Conservation (phyloP, 1,140 invertebrate genomes). For the Laupala kohalensis region DNA sequence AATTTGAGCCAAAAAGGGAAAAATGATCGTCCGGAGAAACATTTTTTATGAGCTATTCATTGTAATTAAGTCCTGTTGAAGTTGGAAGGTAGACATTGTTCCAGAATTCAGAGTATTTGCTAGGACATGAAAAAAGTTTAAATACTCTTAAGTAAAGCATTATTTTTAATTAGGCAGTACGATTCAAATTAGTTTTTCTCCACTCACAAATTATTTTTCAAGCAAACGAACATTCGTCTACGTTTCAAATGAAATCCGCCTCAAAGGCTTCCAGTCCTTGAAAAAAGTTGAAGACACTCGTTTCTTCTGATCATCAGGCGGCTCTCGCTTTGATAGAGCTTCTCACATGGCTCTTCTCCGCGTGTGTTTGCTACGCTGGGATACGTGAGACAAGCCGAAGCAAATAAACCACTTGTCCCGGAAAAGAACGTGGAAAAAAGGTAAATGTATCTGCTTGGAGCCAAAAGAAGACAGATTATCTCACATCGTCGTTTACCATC, state of each 20-base stretch:
- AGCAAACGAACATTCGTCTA: not conserved
- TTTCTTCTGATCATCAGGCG: not conserved
- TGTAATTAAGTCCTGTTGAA: not conserved
- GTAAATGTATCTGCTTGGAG: too few species aligned
- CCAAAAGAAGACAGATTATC: too few species aligned
- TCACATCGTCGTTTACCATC: too few species aligned
- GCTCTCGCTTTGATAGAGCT: too few species aligned
- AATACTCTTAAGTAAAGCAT: not conserved
- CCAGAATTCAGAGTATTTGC: not conserved
- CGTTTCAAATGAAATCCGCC: not conserved
- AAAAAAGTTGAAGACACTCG: too few species aligned
- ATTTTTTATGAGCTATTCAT: not conserved
- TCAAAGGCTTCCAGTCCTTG: not conserved
- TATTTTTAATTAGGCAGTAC: not conserved
- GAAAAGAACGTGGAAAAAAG: too few species aligned
- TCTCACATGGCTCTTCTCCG: too few species aligned
- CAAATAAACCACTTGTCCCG: too few species aligned
- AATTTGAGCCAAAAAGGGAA: not conserved
- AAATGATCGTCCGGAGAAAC: not conserved
- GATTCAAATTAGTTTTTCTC: not conserved
- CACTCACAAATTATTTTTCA: not conserved
- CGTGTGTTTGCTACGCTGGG: too few species aligned
- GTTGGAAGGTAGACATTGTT: too few species aligned
- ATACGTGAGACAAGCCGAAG: too few species aligned
- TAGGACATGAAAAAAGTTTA: not conserved